Conservation (phyloP, 2,797 vertebrate genomes). For the Enteromius paludinosus region DNA sequence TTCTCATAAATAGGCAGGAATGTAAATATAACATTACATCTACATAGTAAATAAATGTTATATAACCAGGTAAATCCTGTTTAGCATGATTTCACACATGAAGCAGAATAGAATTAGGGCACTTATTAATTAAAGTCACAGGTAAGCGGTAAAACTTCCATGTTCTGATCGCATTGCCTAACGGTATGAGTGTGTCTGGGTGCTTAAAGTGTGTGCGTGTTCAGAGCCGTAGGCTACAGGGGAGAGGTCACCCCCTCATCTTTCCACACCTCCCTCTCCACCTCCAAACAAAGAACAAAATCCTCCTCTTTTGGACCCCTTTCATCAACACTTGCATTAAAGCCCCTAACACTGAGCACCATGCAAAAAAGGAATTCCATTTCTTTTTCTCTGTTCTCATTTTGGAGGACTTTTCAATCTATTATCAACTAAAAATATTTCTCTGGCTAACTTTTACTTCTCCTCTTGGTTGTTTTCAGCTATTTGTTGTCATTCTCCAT, state of each 20-base stretch:
- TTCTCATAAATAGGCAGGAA: not conserved
- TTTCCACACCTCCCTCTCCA: slow-evolving; percentile 68
- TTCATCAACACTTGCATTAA: slow-evolving; percentile 89
- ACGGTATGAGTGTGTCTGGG: slow-evolving; percentile 5
- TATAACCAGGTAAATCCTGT: not conserved
- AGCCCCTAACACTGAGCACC: slow-evolving; percentile 71
- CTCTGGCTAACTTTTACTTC: slow-evolving; percentile 51
- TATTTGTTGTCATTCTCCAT: slow-evolving; percentile 74
- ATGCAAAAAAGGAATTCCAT: slow-evolving; percentile 75
- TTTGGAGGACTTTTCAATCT: slow-evolving; percentile 70
- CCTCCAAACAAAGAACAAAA: slow-evolving; percentile 79
- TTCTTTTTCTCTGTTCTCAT: slow-evolving; percentile 58
- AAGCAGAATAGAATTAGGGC: not conserved
- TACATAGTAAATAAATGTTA: not conserved
- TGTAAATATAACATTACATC: not conserved
- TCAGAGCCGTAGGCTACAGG: slow-evolving; percentile 75
- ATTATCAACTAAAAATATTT: slow-evolving; percentile 47
- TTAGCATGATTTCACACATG: not conserved
- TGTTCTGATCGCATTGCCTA: slow-evolving; percentile 21
- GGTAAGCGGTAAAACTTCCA: slow-evolving; percentile 12
- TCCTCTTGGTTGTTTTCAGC: slow-evolving; percentile 60
- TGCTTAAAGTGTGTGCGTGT: slow-evolving; percentile 8
- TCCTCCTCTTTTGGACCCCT: slow-evolving; percentile 84
- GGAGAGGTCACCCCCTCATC: slow-evolving; percentile 71
- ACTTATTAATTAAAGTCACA: not conserved